A percentile compares a stretch with the other conserved stretches of the same genome.
phyloP scores from a whole-genome alignment of 2,888 invertebrate genomes.

The Biston stratarius region DNA sequence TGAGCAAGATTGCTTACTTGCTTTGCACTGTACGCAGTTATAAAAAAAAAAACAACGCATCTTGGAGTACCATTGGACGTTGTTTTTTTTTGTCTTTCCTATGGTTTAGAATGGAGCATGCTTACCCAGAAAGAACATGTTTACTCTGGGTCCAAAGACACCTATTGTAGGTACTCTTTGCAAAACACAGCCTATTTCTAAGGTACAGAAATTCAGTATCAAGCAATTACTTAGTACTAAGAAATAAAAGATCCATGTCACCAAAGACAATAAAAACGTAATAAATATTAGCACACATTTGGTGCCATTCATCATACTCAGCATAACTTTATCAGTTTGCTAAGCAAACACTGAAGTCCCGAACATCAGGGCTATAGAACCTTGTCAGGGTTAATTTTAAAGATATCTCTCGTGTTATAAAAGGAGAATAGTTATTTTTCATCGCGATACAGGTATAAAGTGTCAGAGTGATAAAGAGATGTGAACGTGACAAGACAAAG shows the following conservation, averaged over 20 bases:
- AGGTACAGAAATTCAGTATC: too few species aligned
- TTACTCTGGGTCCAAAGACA: too few species aligned
- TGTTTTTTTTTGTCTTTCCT: too few species aligned
- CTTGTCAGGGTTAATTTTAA: conserved; percentile 6
- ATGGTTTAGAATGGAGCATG: too few species aligned
- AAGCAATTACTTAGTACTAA: not conserved
- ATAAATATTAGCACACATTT: conserved; percentile 59
- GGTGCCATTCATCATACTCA: conserved; percentile 68
- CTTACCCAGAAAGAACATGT: too few species aligned
- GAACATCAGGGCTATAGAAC: conserved; percentile 18
- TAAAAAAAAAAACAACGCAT: too few species aligned
- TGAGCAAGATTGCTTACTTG: too few species aligned
- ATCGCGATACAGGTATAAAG: conserved; percentile 15
- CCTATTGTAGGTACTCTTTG: too few species aligned
- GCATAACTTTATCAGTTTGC: conserved; percentile 66
- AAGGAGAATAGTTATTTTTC: not conserved
- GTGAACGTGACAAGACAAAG: conserved; percentile 32
- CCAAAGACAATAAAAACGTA: conserved; percentile 35
- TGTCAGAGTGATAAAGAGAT: conserved; percentile 6
- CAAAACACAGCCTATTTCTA: too few species aligned
- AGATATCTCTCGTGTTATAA: not conserved
- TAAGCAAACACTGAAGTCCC: conserved; percentile 55
- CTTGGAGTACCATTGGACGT: too few species aligned
- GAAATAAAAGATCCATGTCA: conserved; percentile 17
- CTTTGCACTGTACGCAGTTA: too few species aligned